These are phyloP conservation scores for Ursus arctos DNA, from an alignment of 2,113 vertebrate species.

Conservation along the genomic window DNA sequence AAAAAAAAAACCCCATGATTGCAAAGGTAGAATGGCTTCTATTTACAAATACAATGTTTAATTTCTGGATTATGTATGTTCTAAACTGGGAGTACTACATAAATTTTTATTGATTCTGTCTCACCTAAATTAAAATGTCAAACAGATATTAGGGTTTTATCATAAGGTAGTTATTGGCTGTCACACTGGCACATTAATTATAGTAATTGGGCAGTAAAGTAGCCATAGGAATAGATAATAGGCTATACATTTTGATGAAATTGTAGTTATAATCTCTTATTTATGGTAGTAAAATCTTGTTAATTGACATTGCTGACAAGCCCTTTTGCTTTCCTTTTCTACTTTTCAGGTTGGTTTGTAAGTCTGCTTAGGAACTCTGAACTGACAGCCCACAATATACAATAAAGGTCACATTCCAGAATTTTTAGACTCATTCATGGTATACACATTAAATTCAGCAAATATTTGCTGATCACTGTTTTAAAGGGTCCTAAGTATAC, in stretches of 20 bases:
- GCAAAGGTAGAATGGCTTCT: not conserved
- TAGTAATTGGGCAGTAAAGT: constrained; percentile 65
- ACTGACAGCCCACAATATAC: not conserved
- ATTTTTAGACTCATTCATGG: not conserved
- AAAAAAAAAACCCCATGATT: not conserved
- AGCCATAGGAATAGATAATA: constrained; percentile 20
- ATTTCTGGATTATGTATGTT: constrained; percentile 35
- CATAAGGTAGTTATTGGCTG: constrained; percentile 51
- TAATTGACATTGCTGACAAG: not conserved
- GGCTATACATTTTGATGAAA: not conserved
- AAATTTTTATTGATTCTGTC: constrained; percentile 64
- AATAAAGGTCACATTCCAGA: not conserved
- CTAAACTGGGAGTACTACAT: not conserved
- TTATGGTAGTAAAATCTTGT: not conserved
- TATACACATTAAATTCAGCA: constrained; percentile 17
- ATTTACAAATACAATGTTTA: not conserved
- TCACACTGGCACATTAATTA: constrained; percentile 70
- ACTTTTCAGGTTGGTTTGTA: not conserved
- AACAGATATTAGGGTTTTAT: constrained; percentile 15
- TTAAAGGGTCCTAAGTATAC: not conserved
- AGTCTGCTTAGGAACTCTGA: constrained; percentile 23
- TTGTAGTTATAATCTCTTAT: not conserved
- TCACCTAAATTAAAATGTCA: constrained; percentile 34
- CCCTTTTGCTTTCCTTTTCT: constrained; percentile 2
- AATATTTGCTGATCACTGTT: constrained; percentile 11